Evolutionary conservation across 2,113 vertebrate genomes (phyloP).

Genomic region (Todiramphus chloris): DNA sequence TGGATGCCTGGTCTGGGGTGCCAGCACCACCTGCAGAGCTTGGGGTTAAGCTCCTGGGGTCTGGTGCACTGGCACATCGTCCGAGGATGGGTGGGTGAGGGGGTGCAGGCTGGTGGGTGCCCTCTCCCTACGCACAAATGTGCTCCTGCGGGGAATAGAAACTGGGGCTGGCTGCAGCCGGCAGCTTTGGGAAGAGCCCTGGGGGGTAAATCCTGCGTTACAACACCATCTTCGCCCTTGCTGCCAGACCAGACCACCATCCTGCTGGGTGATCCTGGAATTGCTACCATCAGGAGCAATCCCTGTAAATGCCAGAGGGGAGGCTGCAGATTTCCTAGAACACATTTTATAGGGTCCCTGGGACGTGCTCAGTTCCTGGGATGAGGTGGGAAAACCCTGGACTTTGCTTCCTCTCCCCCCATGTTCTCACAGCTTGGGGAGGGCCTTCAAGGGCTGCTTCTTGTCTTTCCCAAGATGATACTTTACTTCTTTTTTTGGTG

Average conservation of each 20-base stretch:
- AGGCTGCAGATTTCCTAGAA: background rate
- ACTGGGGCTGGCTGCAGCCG: background rate
- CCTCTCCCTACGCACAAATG: background rate
- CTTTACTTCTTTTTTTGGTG: background rate
- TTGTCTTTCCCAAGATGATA: background rate
- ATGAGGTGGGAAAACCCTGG: background rate
- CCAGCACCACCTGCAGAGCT: background rate
- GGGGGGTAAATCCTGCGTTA: fast-evolving
- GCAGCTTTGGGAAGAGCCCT: background rate
- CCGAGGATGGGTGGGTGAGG: background rate
- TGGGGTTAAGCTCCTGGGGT: fast-evolving
- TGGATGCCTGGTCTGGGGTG: fast-evolving
- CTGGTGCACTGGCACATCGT: fast-evolving
- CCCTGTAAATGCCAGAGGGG: background rate
- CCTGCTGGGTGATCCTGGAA: fast-evolving
- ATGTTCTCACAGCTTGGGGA: background rate
- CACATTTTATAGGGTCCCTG: background rate
- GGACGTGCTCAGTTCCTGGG: background rate
- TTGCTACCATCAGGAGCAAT: background rate
- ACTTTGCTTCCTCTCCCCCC: background rate
- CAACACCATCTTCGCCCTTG: background rate
- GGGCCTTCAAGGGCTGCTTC: background rate
- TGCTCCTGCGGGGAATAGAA: background rate
- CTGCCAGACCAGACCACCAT: background rate
- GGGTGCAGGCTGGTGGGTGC: background rate